Evolutionary conservation across 2,797 vertebrate genomes (phyloP).

Genomic region (Gila robusta): DNA sequence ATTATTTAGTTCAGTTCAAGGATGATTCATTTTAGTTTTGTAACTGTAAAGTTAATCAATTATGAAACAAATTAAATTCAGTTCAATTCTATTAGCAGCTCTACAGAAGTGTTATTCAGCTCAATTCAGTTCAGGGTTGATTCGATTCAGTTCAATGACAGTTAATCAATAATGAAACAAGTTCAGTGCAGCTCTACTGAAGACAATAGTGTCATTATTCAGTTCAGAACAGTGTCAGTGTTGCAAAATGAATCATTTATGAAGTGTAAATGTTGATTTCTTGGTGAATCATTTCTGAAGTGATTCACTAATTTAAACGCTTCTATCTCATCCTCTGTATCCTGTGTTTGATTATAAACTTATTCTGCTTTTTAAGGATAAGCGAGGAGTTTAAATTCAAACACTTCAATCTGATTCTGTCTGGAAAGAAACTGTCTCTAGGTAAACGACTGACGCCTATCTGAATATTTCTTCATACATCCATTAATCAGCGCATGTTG

Average conservation of each 20-base stretch:
- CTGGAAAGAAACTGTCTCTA: constrained; percentile 84
- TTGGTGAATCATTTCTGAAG: neutral
- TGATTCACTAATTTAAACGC: neutral
- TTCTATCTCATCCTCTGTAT: neutral
- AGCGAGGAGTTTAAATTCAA: constrained; percentile 80
- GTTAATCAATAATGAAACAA: too few species aligned
- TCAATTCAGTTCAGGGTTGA: too few species aligned
- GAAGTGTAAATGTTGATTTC: constrained; percentile 38
- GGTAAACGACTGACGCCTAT: constrained; percentile 75
- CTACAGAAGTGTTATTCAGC: neutral
- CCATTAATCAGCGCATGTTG: rapidly evolving
- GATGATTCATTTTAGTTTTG: too few species aligned
- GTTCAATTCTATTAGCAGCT: too few species aligned
- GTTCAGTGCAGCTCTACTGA: too few species aligned
- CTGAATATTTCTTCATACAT: neutral
- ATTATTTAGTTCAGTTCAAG: too few species aligned
- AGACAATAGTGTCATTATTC: too few species aligned
- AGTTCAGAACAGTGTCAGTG: neutral
- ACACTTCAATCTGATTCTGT: constrained; percentile 88
- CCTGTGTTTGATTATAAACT: neutral
- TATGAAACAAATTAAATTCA: too few species aligned
- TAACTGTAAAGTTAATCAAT: too few species aligned
- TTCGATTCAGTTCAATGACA: too few species aligned
- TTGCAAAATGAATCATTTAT: neutral
- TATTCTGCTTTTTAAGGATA: constrained; percentile 77